These are phyloP conservation scores for Sylvia borin DNA, from an alignment of 2,797 vertebrate species.

Conservation along the genomic window DNA sequence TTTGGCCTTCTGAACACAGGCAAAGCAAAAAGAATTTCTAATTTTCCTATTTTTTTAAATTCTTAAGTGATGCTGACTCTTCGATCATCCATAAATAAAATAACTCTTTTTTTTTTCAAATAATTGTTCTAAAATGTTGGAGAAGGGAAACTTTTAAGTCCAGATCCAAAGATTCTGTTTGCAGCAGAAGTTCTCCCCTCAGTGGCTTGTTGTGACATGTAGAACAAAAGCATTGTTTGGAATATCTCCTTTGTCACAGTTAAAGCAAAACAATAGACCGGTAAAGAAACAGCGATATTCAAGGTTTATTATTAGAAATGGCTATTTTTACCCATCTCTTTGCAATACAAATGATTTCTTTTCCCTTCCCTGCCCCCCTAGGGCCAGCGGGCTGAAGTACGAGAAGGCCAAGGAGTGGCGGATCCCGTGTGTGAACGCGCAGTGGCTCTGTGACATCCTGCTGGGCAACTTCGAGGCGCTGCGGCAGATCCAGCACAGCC, in stretches of 20 bases:
- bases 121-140: not conserved
- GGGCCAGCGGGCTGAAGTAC: constrained; percentile 90
- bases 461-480: constrained; percentile 93
- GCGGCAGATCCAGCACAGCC: constrained; percentile 88
- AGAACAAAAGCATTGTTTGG: not conserved
- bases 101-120: fast-evolving
- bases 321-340: not conserved
- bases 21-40: not conserved
- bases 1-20: not conserved
- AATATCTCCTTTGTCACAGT: not conserved
- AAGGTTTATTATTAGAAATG: not conserved
- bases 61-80: not conserved
- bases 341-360: not conserved
- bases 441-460: constrained; percentile 95
- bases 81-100: not conserved
- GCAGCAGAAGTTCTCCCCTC: not conserved
- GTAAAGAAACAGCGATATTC: not conserved
- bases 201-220: fast-evolving
- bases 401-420: constrained; percentile 98
- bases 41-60: not conserved
- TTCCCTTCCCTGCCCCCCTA: constrained; percentile 40
- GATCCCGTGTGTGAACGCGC: constrained; percentile 94
- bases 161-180: not conserved
- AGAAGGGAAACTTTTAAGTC: not conserved
- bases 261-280: not conserved